Conservation (phyloP, 53 echinoderm and acorn worm species). For the Luidia sarsii region DNA sequence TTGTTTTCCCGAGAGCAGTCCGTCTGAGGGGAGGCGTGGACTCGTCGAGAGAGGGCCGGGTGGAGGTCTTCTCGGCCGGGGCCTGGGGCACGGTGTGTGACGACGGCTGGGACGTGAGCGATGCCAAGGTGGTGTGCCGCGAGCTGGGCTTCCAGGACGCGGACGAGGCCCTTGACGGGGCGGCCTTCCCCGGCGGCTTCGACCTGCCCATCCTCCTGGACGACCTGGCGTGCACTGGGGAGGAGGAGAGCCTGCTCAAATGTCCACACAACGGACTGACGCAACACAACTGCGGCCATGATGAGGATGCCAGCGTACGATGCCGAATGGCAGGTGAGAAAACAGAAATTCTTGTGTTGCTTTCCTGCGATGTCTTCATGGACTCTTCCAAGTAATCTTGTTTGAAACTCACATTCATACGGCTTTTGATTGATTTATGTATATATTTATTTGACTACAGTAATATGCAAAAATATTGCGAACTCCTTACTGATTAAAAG, state of each 20-base stretch:
- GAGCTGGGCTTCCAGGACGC: conserved; percentile 47
- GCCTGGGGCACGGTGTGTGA: conserved; percentile 69
- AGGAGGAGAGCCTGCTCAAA: conserved; percentile 19
- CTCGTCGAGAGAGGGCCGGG: conserved; percentile 62
- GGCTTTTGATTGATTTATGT: background rate
- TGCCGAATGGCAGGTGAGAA: background rate
- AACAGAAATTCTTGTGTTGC: too few species aligned
- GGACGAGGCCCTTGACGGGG: background rate
- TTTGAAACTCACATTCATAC: too few species aligned
- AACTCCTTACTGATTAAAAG: background rate
- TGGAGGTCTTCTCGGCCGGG: conserved; percentile 60
- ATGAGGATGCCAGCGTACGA: conserved; percentile 4
- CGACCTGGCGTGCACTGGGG: conserved; percentile 42
- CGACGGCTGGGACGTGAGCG: conserved; percentile 44
- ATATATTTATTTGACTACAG: background rate
- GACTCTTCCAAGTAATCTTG: too few species aligned
- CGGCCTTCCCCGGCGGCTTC: conserved; percentile 5
- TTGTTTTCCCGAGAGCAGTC: too few species aligned
- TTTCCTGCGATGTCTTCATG: too few species aligned
- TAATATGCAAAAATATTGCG: too few species aligned
- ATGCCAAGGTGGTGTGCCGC: conserved; percentile 64
- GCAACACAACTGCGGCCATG: conserved; percentile 18
- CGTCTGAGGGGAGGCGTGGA: conserved; percentile 19
- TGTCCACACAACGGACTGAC: conserved; percentile 34
- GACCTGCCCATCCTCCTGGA: conserved; percentile 44